Evolutionary conservation across 2,113 vertebrate species (phyloP).

Genomic region (Nycticorax nycticorax): DNA sequence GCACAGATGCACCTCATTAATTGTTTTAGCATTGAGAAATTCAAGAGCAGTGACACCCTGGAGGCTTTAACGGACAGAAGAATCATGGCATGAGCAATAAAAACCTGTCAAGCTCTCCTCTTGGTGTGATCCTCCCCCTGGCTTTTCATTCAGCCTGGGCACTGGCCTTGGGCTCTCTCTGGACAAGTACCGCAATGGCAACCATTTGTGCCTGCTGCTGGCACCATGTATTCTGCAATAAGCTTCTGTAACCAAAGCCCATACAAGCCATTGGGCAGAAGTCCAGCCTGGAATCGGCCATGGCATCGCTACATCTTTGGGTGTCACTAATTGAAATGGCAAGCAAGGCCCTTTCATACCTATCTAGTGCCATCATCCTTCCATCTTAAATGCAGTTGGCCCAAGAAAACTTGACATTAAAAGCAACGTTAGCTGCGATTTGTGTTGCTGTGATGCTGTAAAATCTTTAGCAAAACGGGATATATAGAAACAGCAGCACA

Average conservation of each 20-base stretch:
- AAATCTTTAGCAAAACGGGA: background rate
- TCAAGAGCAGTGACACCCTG: background rate
- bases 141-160: background rate
- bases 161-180: background rate
- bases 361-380: background rate
- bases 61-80: background rate
- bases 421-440: background rate
- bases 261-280: background rate
- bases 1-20: background rate
- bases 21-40: background rate
- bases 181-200: background rate
- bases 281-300: background rate
- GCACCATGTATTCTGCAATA: background rate
- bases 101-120: background rate
- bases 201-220: background rate
- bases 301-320: background rate
- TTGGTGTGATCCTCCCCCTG: background rate
- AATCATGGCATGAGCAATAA: background rate
- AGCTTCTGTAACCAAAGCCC: background rate
- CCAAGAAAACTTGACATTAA: background rate
- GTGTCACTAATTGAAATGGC: background rate
- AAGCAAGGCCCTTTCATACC: background rate
- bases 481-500: background rate
- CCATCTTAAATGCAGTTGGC: background rate
- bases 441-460: background rate